Evolutionary conservation across 2,113 vertebrate species (phyloP), one percentile per base, ranked within the genome.

Genomic region (Irena cyanogastra): DNA sequence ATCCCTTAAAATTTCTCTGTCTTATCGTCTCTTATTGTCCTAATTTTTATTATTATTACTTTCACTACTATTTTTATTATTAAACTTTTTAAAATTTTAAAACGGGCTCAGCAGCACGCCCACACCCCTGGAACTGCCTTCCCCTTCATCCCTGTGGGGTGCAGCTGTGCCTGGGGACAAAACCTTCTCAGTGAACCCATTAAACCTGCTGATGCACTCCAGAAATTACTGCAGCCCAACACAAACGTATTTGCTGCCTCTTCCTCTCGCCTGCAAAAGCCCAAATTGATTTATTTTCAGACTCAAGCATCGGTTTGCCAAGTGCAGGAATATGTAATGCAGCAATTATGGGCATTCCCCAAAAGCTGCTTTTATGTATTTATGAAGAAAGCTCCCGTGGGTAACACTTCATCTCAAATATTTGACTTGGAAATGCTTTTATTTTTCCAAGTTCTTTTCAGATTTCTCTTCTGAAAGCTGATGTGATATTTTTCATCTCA

Each of bases 351-450:
- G 90, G 92, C 92, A 95, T 94, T 94, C 63, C 86, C 89, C 83
- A 89, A 94, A 94, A 95, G 80, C 83, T 90, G 93, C 56, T n/a
- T 90, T 97, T 95, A 95, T 89, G 64, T 82, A 91, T 91, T 96
- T 95, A 91, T 93, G 87, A 87, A 85, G 83, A 90, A 91, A 83
- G 42, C 47, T 96, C 93, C 91, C 76, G 4, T 8, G 86, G 83
- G 91, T 74, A 94, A 50, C 47, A 35, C 33, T 92, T 77, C 88
- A n/a, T 83, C 75, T 92, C 33, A 94, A 93, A 96, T 93, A 89
- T 93, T 95, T 93, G 72, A 92, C 76, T 92, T 95, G 86, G 80
- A 93, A 92, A 94, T 83, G 69, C 72, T 94, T 94, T 93, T 95
- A 63, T 90, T 92, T 94, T 87, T 49, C 39, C 39, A 45, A 84